Evolutionary conservation across 2,113 vertebrate species (phyloP), one percentile per base, ranked within the genome.

Genomic region (Mesitornis unicolor): DNA sequence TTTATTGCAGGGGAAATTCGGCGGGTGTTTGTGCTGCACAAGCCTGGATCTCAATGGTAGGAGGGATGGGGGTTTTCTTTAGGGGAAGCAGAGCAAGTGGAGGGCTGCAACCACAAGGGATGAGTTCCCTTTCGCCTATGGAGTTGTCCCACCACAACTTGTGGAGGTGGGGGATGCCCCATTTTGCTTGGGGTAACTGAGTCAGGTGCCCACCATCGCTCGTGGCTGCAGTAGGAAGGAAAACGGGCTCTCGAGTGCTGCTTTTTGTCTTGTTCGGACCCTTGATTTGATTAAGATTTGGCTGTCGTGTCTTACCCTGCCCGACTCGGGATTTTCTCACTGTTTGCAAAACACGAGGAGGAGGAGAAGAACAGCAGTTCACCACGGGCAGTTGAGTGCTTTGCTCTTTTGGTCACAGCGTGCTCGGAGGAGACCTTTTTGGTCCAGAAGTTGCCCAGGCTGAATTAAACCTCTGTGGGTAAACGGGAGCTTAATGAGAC

Each of bases 31-130:
- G 73, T 24, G 29, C 47, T 13, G 51, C 6, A 22, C 29, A 21
- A 92, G 42, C 28, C 35, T 79, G 0, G 0, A 6, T 19, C 24
- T 38, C 9, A 2, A 2, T n/a, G 68, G 14, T 6, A 25, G 64
- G 69, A 71, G 38, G 42, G 42, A 14, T 22, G 2, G 2, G 33
- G 13, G 20, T 7, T 35, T 47, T 47, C 57, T 69, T 73, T 4
- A 50, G 70, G 48, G n/a, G 22, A 76, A n/a, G 38, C 51, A 84
- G 64, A 86, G 60, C 29, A 35, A 6, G 0, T n/a, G 18, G 4
- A 6, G 54, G 21, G 36, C 21, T 50, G 17, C 75, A 53, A 8
- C 7, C 0, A 7, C 29, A 54, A 87, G 69, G 54, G 40, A 17
- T 14, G 38, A 57, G 25, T 75, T 83, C 84, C 16, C 43, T 26